These are phyloP conservation scores for Epinephelus moara DNA, from an alignment of 2,113 vertebrate species.

Conservation along the genomic window DNA sequence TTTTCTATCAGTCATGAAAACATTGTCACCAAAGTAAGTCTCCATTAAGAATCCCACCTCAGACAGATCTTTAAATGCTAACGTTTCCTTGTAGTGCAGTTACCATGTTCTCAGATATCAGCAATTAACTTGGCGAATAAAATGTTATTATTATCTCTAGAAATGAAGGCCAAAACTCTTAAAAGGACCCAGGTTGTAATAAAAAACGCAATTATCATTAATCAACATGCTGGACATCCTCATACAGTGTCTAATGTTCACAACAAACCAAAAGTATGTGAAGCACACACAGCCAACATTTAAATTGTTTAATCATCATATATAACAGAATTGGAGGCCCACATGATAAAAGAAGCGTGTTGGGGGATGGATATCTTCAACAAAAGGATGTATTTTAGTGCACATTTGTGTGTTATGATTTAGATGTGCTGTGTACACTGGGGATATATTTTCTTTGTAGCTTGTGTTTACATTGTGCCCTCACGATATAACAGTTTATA, in stretches of 20 bases:
- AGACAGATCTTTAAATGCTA: background rate
- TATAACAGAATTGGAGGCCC: background rate
- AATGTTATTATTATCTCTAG: background rate
- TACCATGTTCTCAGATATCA: background rate
- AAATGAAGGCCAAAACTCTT: background rate
- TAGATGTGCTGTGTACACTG: background rate
- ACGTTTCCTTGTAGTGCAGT: background rate
- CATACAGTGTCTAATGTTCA: background rate
- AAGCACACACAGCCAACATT: constrained; percentile 9
- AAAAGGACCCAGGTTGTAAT: background rate
- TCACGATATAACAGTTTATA: constrained; percentile 57
- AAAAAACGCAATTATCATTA: background rate
- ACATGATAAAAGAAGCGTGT: constrained; percentile 7
- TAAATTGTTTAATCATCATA: background rate
- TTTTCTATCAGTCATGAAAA: background rate
- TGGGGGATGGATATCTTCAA: background rate
- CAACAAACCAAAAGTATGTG: background rate
- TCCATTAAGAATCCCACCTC: background rate
- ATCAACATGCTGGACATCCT: background rate
- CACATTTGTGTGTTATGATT: constrained; percentile 41
- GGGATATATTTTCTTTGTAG: constrained; percentile 25
- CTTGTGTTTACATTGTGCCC: constrained; percentile 55
- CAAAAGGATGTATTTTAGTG: constrained; percentile 22
- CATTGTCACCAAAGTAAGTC: background rate
- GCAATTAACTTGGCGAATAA: background rate